These are phyloP conservation scores for Vidua macroura DNA, from an alignment of 2,113 vertebrate species.

Conservation along the genomic window DNA sequence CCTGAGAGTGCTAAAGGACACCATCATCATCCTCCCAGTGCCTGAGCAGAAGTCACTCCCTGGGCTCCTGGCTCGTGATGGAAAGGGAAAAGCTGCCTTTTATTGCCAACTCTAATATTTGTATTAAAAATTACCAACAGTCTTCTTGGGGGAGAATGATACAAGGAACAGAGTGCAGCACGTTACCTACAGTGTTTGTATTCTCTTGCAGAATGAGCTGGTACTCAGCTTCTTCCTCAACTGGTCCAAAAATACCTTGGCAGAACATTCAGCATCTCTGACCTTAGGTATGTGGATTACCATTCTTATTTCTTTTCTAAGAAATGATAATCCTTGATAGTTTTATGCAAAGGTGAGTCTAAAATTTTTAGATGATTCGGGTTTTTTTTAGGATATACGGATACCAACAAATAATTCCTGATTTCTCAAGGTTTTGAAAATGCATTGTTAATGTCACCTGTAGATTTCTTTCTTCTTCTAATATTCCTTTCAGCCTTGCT, in stretches of 20 bases:
- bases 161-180: background rate
- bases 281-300: slow-evolving; percentile 46
- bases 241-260: slow-evolving; percentile 55
- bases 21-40: background rate
- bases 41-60: background rate
- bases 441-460: background rate
- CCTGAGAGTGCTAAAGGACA: background rate
- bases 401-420: background rate
- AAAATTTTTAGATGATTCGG: background rate
- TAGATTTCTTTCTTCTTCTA: background rate
- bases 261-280: slow-evolving; percentile 4
- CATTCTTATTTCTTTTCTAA: background rate
- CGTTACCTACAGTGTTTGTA: background rate
- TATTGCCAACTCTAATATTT: background rate
- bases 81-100: background rate
- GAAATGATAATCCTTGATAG: background rate
- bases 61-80: background rate
- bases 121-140: background rate
- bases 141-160: background rate
- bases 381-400: background rate
- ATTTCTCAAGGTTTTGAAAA: background rate
- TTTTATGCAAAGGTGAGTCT: background rate
- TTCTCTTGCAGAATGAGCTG: slow-evolving; percentile 78
- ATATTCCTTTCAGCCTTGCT: background rate
- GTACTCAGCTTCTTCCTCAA: slow-evolving; percentile 84